Conservation (phyloP, 2,888 invertebrate species). For the Autographa gamma region DNA sequence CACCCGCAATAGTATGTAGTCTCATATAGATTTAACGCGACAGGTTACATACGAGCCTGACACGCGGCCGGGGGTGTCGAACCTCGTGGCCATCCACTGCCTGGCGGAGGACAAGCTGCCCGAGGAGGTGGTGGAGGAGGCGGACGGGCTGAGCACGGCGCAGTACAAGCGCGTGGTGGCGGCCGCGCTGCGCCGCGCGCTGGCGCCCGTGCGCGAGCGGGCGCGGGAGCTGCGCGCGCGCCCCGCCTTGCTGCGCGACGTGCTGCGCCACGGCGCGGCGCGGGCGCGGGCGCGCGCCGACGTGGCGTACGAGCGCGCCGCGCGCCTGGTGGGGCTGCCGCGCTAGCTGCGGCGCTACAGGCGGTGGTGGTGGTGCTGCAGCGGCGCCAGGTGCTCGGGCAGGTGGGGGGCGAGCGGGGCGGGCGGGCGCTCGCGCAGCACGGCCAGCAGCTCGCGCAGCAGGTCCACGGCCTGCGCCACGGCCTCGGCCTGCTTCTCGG, state of each 20-base stretch:
- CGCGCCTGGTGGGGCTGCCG: conserved; percentile 29
- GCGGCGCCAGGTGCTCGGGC: conserved; percentile 46
- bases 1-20: no score
- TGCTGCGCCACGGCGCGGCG: conserved; percentile 86
- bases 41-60: conserved; percentile 94
- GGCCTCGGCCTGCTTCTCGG: conserved; percentile 84
- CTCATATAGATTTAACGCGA: neutral
- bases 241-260: conserved; percentile 81
- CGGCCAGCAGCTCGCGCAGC: conserved; percentile 77
- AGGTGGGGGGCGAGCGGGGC: conserved; percentile 41
- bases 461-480: conserved; percentile 74
- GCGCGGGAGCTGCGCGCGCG: conserved; percentile 85
- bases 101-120: conserved; percentile 91
- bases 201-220: conserved; percentile 67
- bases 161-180: conserved; percentile 87
- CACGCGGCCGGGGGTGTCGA: conserved; percentile 95
- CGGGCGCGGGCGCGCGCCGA: conserved; percentile 90
- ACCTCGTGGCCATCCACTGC: conserved; percentile 95
- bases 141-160: conserved; percentile 91
- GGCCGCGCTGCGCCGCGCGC: conserved; percentile 60
- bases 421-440: conserved; percentile 82
- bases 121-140: conserved; percentile 92
- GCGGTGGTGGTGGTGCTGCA: conserved; percentile 69
- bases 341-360: conserved; percentile 42
- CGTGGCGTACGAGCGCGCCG: conserved; percentile 90